Base-by-base conservation (phyloP, 1,140 invertebrate species). In the Dermatophagoides farinae region DNA sequence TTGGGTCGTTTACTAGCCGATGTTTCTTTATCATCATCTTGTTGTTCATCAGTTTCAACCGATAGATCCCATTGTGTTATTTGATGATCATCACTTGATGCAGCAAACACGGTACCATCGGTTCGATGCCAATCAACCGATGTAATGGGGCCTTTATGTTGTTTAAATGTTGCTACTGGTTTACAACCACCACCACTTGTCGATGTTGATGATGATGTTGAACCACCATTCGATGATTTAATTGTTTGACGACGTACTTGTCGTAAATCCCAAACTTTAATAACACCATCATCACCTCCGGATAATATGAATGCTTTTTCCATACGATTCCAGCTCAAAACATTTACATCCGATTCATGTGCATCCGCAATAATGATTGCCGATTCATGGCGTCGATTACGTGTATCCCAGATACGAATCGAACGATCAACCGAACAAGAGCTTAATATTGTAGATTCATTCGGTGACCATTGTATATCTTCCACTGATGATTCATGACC, bases 381-480 rank as follows among this genome's bases (percentile, higher is more conserved):
- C 0, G 90, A 88, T 69, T 90, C 88, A 46, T 78, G 78, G 0
- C 87, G 85, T 49, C 80, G 76, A 22, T 80, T 83, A 72, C 93
- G 77, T 22, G 80, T 83, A 72, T 98, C 92, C 74, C 75, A 77
- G 31, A 77, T 66, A 11, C 73, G 64, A 8, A 77, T 71, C 72
- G 78, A 84, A 75, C 82, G 86, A 71, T 97, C 93, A 14, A 91
- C 85, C 37, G 92, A 97, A 75, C 92, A 97, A 11, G 90, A 88
- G 47, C 90, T 89, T 64, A 98, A 77, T 65, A 79, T 89, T 76
- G 86, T 83, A 68, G 73, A 77, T 76, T 99, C 95, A 75, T 83
- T 95, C 4, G 92, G 91, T 62, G 92, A 97, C 95, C 96, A 99
- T 68, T 97, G 90, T 61, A 99, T 77, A 74, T 99, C 96, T 77